Percentiles rank a stretch among this genome's conserved stretches.
These are phyloP conservation scores for Colaptes auratus DNA, from an alignment of 2,113 vertebrate genomes.

Conservation along the genomic window DNA sequence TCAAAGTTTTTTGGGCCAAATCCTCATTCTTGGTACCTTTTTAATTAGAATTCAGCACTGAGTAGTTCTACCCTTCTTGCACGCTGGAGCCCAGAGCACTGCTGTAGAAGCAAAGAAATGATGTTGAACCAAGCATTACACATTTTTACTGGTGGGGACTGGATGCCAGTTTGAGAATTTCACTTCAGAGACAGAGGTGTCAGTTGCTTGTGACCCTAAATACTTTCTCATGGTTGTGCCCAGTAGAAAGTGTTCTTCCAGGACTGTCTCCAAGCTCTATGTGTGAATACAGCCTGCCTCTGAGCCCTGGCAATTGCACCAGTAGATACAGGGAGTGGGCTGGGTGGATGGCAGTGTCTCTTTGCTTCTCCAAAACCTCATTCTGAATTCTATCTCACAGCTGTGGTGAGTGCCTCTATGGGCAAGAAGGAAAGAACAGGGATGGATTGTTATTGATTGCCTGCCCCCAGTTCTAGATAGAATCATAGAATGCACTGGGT, in stretches of 20 bases:
- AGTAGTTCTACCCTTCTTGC: background rate
- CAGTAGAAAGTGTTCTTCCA: background rate
- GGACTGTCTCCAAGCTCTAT: background rate
- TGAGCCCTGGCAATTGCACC: background rate
- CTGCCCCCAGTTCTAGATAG: background rate
- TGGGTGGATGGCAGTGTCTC: background rate
- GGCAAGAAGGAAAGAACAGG: background rate
- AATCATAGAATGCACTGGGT: too few relatives aligned
- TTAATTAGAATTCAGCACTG: background rate
- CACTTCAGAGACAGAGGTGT: background rate
- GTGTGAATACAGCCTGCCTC: background rate
- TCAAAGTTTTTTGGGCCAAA: background rate
- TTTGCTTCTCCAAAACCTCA: background rate
- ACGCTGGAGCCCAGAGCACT: fast-evolving
- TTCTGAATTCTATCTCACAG: background rate
- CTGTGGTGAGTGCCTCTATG: background rate
- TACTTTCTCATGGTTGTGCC: background rate
- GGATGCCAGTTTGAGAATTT: background rate
- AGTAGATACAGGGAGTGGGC: background rate
- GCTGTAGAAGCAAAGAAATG: background rate
- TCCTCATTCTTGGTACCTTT: background rate
- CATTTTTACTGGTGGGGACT: background rate
- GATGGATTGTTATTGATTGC: background rate
- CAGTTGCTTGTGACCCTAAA: background rate
- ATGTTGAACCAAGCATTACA: background rate